Conservation (phyloP, 2,797 vertebrate genomes). For the Clarias pachynema region DNA sequence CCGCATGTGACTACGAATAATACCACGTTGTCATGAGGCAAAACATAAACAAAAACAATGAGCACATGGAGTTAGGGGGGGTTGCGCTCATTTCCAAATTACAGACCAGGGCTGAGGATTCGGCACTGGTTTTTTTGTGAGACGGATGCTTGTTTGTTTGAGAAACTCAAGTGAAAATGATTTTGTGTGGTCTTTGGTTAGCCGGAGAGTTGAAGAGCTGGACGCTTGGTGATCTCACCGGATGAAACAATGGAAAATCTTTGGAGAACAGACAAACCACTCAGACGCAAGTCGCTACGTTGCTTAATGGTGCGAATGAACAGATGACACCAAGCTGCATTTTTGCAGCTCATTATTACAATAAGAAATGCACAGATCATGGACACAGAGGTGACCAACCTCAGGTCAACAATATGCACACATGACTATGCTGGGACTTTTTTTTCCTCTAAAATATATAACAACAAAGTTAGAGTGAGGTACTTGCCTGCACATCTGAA, state of each 20-base stretch:
- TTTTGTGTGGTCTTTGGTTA: conserved; percentile 38
- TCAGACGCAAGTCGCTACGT: background rate
- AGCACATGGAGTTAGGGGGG: conserved; percentile 24
- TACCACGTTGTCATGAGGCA: conserved; percentile 42
- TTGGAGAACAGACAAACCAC: background rate
- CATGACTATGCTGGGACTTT: background rate
- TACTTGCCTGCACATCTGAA: conserved; percentile 96
- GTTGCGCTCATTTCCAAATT: conserved; percentile 48
- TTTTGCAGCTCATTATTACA: background rate
- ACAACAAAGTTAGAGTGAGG: background rate
- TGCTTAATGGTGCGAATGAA: background rate
- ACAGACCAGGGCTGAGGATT: conserved; percentile 44
- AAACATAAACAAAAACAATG: conserved; percentile 52
- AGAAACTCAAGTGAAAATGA: conserved; percentile 25
- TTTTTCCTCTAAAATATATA: background rate
- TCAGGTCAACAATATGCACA: background rate
- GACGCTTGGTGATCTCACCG: conserved; percentile 24
- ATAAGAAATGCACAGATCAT: background rate
- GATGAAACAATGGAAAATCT: conserved; percentile 42
- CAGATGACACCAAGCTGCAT: background rate
- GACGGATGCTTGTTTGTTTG: conserved; percentile 40
- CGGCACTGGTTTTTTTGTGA: conserved; percentile 27
- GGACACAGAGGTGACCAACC: background rate
- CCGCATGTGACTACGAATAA: conserved; percentile 46
- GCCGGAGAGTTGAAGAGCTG: conserved; percentile 14